Conservation (phyloP, 2,888 invertebrate genomes). For the Myopa testacea region DNA sequence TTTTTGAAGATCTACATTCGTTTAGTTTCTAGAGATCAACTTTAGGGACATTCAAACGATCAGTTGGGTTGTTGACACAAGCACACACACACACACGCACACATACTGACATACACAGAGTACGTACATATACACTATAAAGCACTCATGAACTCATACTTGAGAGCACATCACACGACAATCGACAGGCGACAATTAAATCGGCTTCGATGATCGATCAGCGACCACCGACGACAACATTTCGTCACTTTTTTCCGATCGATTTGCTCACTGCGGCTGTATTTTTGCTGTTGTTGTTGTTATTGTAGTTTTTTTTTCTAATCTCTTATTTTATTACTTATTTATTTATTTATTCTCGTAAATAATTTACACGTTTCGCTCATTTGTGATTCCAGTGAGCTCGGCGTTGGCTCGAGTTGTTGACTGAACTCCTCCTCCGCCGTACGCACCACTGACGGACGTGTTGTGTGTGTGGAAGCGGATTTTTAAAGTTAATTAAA, state of each 20-base stretch:
- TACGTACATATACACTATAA: not conserved
- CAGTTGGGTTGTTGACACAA: not conserved
- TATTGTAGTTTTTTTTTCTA: not conserved
- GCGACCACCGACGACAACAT: not conserved
- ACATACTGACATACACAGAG: too few species aligned
- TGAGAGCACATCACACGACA: not conserved
- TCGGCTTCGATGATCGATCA: not conserved
- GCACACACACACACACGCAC: not conserved
- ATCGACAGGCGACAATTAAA: constrained; percentile 15
- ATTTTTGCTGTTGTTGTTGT: not conserved
- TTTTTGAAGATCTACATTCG: too few species aligned
- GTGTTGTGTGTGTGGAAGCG: constrained; percentile 47
- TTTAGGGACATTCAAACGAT: too few species aligned
- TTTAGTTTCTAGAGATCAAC: too few species aligned
- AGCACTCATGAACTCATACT: too few species aligned
- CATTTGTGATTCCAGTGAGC: constrained; percentile 57
- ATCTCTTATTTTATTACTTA: not conserved
- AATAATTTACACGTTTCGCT: constrained; percentile 64
- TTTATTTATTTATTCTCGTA: constrained; percentile 56
- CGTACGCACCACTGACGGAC: constrained; percentile 22
- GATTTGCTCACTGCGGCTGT: not conserved
- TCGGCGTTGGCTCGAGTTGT: not conserved
- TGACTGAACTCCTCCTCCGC: constrained; percentile 48
- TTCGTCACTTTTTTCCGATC: not conserved
- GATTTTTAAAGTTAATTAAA: constrained; percentile 24